A percentile compares a stretch with the other conserved stretches of the same genome.
Evolutionary conservation across 2,888 invertebrate species (phyloP).

Genomic region (Dryomyza anilis): DNA sequence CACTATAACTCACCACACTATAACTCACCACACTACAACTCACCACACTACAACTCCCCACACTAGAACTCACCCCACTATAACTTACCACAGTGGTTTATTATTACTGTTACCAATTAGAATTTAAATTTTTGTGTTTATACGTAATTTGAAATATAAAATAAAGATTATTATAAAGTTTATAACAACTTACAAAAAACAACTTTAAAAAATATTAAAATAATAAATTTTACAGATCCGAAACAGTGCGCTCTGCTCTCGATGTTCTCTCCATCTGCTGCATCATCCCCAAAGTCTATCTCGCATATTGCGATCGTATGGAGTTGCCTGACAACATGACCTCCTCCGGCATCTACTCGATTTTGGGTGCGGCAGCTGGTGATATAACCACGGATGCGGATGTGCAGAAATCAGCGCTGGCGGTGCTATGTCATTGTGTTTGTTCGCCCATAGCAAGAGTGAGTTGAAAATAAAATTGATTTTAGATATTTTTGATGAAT

Average conservation of each 20-base stretch:
- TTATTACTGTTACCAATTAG: too few relatives aligned
- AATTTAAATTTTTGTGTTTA: too few relatives aligned
- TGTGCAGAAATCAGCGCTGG: slow-evolving; percentile 88
- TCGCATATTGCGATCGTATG: slow-evolving; percentile 75
- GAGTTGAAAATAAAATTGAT: slow-evolving; percentile 39
- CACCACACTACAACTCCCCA: too few relatives aligned
- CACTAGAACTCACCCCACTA: too few relatives aligned
- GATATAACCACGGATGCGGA: slow-evolving; percentile 90
- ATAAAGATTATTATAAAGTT: not conserved
- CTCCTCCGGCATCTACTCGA: slow-evolving; percentile 80
- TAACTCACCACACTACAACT: too few relatives aligned
- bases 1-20: too few relatives aligned
- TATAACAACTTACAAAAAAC: not conserved
- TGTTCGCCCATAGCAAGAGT: slow-evolving; percentile 87
- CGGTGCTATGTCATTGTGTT: slow-evolving; percentile 91
- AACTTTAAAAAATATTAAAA: not conserved
- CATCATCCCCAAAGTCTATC: slow-evolving; percentile 81
- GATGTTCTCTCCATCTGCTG: slow-evolving; percentile 91
- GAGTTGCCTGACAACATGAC: slow-evolving; percentile 78
- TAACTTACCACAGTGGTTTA: too few relatives aligned
- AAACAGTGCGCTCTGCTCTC: slow-evolving; percentile 79
- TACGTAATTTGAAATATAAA: not conserved
- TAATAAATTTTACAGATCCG: slow-evolving; percentile 65
- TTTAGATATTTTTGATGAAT: not conserved
- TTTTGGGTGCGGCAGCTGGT: slow-evolving; percentile 86